Base-by-base conservation (phyloP, 1,140 invertebrate genomes). In the Gryllus bimaculatus region DNA sequence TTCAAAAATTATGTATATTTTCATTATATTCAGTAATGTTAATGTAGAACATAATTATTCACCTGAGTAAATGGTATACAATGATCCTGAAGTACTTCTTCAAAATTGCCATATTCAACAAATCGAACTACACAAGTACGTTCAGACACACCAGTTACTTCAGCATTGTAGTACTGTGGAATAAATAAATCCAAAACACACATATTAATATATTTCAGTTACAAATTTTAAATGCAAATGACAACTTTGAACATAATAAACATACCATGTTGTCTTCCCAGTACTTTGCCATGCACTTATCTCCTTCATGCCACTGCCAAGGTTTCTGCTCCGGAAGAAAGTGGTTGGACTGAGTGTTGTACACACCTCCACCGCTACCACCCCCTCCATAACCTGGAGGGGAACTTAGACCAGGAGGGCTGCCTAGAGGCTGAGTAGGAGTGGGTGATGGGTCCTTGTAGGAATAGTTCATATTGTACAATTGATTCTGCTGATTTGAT, bases 251-350 rank as follows among this genome's bases (percentile, higher is more conserved):
- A 5, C 26, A 39, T 39, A 39, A 5, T 39, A 39, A 39, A 39
- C 26, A 87, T 85, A 96, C 94, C 87, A 91, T 91, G 83, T 94
- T 92, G 87, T 97, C 95, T 87, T 96, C 95, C 95, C 95, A 96
- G 86, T 96, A 97, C 83, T 95, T 94, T 8, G 95, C 95, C 85
- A 96, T 88, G 85, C 94, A 96, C 75, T 91, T 89, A 84, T 96
- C 94, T 26, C 94, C 94, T 77, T 91, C 85, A 83, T 91, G 91
- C 92, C 92, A 95, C 79, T 87, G 86, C 86, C 90, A 89, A 48
- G 83, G 82, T 47, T 84, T 80, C 26, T 79, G 78, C 66, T 83
- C 81, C 26, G 80, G 80, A 47, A 79, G 78, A 73, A 76, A 81
- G 47, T 83, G 82, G 78, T 80, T 83, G 21, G 80, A 66, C n/a